Percentiles rank a stretch among this genome's conserved stretches.
These are phyloP conservation scores for Rhombomys opimus DNA, from an alignment of 2,113 vertebrate genomes.

Conservation along the genomic window DNA sequence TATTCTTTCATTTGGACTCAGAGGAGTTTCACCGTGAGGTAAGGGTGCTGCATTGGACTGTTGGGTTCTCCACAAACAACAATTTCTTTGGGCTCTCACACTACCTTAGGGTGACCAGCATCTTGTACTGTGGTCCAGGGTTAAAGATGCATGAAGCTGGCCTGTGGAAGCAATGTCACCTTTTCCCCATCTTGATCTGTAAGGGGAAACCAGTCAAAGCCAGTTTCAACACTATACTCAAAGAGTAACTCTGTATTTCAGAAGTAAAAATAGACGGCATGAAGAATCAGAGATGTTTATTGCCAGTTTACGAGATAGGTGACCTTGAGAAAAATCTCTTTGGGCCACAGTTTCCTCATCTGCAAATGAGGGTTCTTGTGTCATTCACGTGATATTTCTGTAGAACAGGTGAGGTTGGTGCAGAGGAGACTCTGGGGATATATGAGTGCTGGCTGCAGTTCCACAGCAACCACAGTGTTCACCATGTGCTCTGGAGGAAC, in stretches of 20 bases:
- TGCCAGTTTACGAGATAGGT: neutral
- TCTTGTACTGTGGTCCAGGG: neutral
- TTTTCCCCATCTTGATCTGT: neutral
- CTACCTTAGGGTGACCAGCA: neutral
- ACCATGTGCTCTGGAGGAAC: neutral
- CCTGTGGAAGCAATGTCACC: neutral
- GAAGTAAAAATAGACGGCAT: neutral
- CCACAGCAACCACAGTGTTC: neutral
- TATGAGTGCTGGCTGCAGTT: neutral
- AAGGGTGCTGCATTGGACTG: neutral
- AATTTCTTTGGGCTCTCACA: neutral
- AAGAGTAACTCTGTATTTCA: neutral
- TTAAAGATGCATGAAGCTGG: neutral
- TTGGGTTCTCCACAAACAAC: neutral
- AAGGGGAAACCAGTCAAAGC: constrained; percentile 2
- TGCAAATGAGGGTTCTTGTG: neutral
- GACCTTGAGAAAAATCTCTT: neutral
- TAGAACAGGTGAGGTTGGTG: neutral
- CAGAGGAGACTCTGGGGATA: neutral
- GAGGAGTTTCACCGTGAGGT: neutral
- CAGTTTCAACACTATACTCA: neutral
- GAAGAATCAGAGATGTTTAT: neutral
- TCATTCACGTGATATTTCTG: neutral
- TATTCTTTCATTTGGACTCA: neutral
- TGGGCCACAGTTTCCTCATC: constrained; percentile 20